Evolutionary conservation across 2,113 vertebrate species (phyloP).

Genomic region (Tonatia bakeri): DNA sequence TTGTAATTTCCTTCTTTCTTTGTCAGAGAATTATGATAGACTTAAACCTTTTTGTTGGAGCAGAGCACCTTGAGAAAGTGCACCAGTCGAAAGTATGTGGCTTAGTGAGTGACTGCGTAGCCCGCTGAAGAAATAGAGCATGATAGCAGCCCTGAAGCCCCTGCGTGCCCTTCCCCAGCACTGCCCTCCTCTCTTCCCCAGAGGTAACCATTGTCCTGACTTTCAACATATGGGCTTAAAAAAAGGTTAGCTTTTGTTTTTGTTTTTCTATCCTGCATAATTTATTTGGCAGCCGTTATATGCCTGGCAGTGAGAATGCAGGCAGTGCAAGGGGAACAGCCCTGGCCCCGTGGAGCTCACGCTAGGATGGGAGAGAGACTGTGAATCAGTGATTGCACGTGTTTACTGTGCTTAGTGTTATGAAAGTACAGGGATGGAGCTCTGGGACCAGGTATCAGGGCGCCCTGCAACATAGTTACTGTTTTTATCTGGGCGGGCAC

Average conservation of each 20-base stretch:
- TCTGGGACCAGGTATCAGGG: neutral
- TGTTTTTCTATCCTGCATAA: neutral
- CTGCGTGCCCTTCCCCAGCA: neutral
- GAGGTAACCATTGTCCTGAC: neutral
- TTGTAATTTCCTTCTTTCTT: neutral
- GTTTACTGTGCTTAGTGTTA: neutral
- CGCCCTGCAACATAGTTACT: neutral
- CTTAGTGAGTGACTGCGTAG: neutral
- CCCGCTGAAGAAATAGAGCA: neutral
- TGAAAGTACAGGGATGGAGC: neutral
- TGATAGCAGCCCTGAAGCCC: neutral
- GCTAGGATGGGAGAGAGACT: neutral
- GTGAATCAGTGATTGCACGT: neutral
- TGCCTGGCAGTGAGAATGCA: neutral
- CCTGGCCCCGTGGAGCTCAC: neutral
- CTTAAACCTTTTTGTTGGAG: neutral
- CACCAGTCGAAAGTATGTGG: fast-evolving
- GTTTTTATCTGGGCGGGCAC: neutral
- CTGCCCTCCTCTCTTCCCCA: neutral
- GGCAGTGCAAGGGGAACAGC: neutral
- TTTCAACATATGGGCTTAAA: neutral
- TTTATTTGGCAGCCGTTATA: neutral
- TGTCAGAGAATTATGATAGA: neutral
- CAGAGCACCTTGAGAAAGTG: neutral
- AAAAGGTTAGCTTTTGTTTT: neutral